Evolutionary conservation across 2,888 invertebrate species (phyloP).

Genomic region (Rhingia campestris): DNA sequence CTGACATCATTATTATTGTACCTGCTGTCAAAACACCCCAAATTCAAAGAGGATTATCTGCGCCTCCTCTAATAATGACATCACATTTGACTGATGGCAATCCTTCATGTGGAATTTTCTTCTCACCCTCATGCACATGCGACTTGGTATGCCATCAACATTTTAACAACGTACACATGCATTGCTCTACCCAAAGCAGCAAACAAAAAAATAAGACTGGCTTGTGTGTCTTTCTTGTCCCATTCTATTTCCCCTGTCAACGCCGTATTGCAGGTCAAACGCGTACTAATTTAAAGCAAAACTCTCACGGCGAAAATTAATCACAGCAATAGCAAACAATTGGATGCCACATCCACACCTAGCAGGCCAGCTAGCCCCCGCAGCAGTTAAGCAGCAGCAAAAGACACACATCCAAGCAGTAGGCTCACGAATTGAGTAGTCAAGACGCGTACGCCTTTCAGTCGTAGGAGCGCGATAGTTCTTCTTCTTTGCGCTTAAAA

Average conservation of each 20-base stretch:
- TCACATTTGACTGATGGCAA: neutral
- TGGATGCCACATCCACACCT: slow-evolving; percentile 72
- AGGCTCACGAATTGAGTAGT: slow-evolving; percentile 58
- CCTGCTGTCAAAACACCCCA: slow-evolving; percentile 3
- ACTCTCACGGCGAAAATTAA: slow-evolving; percentile 73
- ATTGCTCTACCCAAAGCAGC: slow-evolving; percentile 8
- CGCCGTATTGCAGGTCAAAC: slow-evolving; percentile 58
- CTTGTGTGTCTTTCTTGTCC: slow-evolving; percentile 6
- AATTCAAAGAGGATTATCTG: neutral
- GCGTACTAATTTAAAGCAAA: slow-evolving; percentile 70
- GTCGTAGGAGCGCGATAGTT: slow-evolving; percentile 68
- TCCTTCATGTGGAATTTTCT: slow-evolving; percentile 6
- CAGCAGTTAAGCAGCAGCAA: slow-evolving; percentile 15
- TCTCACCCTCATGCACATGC: neutral
- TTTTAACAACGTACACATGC: neutral
- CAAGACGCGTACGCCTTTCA: slow-evolving; percentile 69
- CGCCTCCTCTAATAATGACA: neutral
- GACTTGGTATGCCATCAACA: slow-evolving; percentile 4
- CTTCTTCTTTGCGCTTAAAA: slow-evolving; percentile 57
- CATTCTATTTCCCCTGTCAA: slow-evolving; percentile 37
- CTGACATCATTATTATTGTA: too few relatives aligned
- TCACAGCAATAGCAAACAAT: slow-evolving; percentile 61
- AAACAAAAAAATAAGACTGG: slow-evolving; percentile 40
- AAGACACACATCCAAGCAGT: slow-evolving; percentile 13
- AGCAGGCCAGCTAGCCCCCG: slow-evolving; percentile 22